These are phyloP conservation scores for Peucedramus taeniatus DNA, from an alignment of 2,113 vertebrate species.

Conservation along the genomic window DNA sequence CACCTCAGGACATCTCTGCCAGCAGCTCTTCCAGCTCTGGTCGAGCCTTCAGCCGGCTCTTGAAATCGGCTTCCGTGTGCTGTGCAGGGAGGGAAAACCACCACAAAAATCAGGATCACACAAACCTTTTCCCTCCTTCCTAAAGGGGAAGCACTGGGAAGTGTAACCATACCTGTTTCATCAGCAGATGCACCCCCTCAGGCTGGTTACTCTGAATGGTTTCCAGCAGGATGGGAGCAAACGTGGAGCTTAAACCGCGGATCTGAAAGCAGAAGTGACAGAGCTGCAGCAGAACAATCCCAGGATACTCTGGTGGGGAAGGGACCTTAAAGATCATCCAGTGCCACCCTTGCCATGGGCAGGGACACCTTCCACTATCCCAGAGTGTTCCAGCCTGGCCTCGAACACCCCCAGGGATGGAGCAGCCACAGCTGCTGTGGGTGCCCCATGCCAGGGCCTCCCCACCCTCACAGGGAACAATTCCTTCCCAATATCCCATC, in stretches of 20 bases:
- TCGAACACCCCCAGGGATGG: accelerated
- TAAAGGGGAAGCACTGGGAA: background rate
- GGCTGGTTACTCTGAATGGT: constrained; percentile 85
- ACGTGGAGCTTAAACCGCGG: constrained; percentile 65
- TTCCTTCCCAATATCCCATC: background rate
- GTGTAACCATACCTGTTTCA: constrained; percentile 77
- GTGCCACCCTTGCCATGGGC: background rate
- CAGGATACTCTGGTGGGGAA: background rate
- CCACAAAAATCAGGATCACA: background rate
- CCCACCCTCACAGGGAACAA: accelerated
- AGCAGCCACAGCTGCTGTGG: background rate
- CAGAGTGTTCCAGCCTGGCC: background rate
- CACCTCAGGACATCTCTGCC: constrained; percentile 73
- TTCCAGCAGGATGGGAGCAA: constrained; percentile 85
- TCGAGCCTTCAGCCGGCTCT: constrained; percentile 81
- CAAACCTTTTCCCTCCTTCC: background rate
- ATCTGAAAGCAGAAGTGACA: constrained; percentile 72
- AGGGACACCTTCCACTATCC: background rate
- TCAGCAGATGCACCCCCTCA: constrained; percentile 83
- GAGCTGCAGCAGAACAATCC: background rate
- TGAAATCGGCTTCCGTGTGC: constrained; percentile 85
- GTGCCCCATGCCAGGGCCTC: background rate
- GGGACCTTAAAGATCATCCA: background rate
- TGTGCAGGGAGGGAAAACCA: constrained; percentile 21
- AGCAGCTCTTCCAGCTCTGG: constrained; percentile 87